Conservation (phyloP, 2,888 invertebrate genomes). For the Tenthredo notha region DNA sequence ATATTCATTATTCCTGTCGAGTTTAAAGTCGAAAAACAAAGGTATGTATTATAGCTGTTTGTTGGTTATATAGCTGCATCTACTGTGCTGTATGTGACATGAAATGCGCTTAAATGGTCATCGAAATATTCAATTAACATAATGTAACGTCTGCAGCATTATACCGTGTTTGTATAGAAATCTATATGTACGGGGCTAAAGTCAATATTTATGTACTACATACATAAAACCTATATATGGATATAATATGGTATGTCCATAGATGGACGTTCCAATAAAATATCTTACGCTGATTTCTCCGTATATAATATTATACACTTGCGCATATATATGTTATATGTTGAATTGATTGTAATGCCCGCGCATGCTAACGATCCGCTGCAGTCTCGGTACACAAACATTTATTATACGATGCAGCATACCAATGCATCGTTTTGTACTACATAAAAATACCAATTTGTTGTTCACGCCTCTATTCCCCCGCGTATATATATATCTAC, state of each 20-base stretch:
- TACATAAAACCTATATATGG: too few species aligned
- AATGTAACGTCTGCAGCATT: background rate
- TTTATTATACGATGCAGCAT: background rate
- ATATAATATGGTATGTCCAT: background rate
- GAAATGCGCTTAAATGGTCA: background rate
- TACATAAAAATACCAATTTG: background rate
- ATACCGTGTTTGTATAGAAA: slow-evolving; percentile 6
- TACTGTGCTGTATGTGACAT: background rate
- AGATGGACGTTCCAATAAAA: slow-evolving; percentile 4
- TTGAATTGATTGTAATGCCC: background rate
- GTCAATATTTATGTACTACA: background rate
- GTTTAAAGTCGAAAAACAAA: slow-evolving; percentile 20
- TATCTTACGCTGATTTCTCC: slow-evolving; percentile 14
- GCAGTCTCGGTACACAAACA: background rate
- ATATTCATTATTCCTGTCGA: slow-evolving; percentile 22
- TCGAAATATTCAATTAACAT: slow-evolving; percentile 29
- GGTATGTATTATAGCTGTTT: background rate
- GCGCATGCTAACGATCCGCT: background rate
- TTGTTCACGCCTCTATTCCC: slow-evolving; percentile 26
- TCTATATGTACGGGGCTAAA: background rate
- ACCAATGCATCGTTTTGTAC: background rate
- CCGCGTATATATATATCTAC: background rate
- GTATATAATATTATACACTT: background rate
- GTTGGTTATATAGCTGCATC: background rate
- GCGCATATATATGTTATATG: background rate